phyloP scores from a whole-genome alignment of 1,140 invertebrate genomes.

The Triops cancriformis region DNA sequence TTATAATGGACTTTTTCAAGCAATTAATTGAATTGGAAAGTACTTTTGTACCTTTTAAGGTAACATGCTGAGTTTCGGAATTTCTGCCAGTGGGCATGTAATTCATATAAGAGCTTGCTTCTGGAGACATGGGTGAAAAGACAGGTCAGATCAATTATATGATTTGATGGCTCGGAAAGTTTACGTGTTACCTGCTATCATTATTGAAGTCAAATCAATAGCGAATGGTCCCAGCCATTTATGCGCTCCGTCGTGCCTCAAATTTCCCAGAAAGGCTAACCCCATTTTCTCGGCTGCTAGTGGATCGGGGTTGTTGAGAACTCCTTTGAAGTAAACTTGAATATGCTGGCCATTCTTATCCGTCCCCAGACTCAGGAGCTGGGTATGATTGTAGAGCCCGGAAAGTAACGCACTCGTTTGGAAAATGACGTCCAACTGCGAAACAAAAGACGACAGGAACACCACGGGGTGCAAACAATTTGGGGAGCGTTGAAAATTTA shows the following conservation, averaged over 20 bases:
- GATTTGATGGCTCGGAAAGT: slow-evolving; percentile 18
- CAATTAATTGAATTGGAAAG: neutral
- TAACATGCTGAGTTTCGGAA: neutral
- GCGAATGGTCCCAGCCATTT: slow-evolving; percentile 37
- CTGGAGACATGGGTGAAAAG: neutral
- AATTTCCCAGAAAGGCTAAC: slow-evolving; percentile 38
- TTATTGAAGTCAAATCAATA: slow-evolving; percentile 40
- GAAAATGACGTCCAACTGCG: slow-evolving; percentile 5
- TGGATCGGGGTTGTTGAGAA: slow-evolving; percentile 18
- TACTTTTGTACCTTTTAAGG: neutral
- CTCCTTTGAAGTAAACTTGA: slow-evolving; percentile 19
- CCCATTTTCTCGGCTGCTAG: slow-evolving; percentile 36
- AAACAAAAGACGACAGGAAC: neutral
- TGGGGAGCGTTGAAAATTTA: too few relatives aligned
- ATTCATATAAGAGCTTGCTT: neutral
- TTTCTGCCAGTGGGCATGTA: neutral
- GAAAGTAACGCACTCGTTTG: slow-evolving; percentile 20
- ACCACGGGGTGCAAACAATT: too few relatives aligned
- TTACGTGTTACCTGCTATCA: slow-evolving; percentile 33
- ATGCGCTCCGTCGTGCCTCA: slow-evolving; percentile 36
- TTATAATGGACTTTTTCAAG: too few relatives aligned
- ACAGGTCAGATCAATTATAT: slow-evolving; percentile 15
- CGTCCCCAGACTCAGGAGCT: neutral
- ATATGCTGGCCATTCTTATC: neutral
- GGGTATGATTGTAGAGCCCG: slow-evolving; percentile 18